Base-by-base conservation (phyloP, 2,888 invertebrate species). In the Chelonus formosanus region DNA sequence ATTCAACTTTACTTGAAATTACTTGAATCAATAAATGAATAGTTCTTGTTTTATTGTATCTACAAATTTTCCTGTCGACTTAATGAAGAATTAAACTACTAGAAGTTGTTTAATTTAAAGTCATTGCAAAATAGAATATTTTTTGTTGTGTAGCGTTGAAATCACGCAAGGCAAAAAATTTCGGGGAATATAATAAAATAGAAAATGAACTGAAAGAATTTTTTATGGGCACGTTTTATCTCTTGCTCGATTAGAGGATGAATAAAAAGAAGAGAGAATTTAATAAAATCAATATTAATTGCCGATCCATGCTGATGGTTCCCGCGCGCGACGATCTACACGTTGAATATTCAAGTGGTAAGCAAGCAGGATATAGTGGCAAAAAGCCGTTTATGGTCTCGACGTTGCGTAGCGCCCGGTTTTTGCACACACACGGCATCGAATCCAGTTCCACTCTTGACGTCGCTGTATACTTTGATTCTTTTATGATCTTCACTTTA, bases 261-360 rank as follows among this genome's bases (percentile, higher is more conserved):
- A 20, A 48, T 32, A 34, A 31, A 52, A 8, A 52, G 32, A 34
- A 47, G 54, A 10, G 47, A 52, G 70, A 70, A 77, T 78, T 81
- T 81, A 81, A 82, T 82, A 80, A 82, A 82, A 81, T 81, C 80
- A 80, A 81, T 82, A 82, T 82, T 82, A 82, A 82, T 82, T 82
- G 78, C 78, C 74, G 72, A 72, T 68, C 73, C 68, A 70, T 74
- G 73, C 70, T 70, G 73, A 73, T 74, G 74, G 58, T 55, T 50
- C 54, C 54, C 61, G 67, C 62, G 64, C 63, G 66, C 50, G 43
- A 54, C 36, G 61, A 62, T 57, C 43, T 35, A 10, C 75, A 69
- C 73, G 78, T 80, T 82, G 82, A 81, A 82, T 82, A 82, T 82
- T 82, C 82, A 82, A 80, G 76, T 72, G 75, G 70, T 62, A 31